A percentile compares a stretch with the other conserved stretches of the same genome.
These are phyloP conservation scores for Darevskia mixta DNA, from an alignment of 2,797 vertebrate species.

Conservation along the genomic window DNA sequence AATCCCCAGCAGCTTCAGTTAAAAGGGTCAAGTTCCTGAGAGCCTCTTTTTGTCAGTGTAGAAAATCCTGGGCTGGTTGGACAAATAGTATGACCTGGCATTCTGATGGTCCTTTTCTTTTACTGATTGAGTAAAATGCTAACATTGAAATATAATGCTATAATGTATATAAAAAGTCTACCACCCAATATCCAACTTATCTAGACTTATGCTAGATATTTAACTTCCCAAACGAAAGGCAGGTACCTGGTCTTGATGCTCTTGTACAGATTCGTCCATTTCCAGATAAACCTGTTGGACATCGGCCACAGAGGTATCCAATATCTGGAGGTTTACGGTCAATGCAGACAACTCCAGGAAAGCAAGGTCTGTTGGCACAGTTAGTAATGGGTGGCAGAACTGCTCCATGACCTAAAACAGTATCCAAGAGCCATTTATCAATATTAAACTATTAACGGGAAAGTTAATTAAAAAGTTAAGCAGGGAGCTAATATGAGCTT, in stretches of 20 bases:
- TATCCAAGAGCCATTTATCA: background rate
- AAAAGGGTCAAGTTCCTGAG: background rate
- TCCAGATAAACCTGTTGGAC: constrained; percentile 76
- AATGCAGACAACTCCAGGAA: constrained; percentile 83
- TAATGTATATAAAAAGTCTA: background rate
- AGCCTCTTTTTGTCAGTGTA: background rate
- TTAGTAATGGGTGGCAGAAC: constrained; percentile 48
- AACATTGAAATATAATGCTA: fast-evolving
- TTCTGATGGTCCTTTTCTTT: background rate
- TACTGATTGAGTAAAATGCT: background rate
- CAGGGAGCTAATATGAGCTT: background rate
- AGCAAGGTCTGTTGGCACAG: constrained; percentile 83
- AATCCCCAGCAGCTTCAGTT: background rate
- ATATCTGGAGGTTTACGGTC: constrained; percentile 76
- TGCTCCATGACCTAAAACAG: constrained; percentile 24
- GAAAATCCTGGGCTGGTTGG: background rate
- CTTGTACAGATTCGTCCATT: constrained; percentile 51
- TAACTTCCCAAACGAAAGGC: fast-evolving
- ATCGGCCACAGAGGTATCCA: constrained; percentile 83
- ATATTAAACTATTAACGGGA: constrained; percentile 15
- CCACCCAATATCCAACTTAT: background rate
- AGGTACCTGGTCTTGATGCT: constrained; percentile 56
- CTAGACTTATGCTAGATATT: background rate
- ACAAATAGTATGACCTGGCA: background rate
- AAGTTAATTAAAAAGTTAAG: background rate